phyloP scores from a whole-genome alignment of 2,888 invertebrate species.

The Silvanus unidentatus region DNA sequence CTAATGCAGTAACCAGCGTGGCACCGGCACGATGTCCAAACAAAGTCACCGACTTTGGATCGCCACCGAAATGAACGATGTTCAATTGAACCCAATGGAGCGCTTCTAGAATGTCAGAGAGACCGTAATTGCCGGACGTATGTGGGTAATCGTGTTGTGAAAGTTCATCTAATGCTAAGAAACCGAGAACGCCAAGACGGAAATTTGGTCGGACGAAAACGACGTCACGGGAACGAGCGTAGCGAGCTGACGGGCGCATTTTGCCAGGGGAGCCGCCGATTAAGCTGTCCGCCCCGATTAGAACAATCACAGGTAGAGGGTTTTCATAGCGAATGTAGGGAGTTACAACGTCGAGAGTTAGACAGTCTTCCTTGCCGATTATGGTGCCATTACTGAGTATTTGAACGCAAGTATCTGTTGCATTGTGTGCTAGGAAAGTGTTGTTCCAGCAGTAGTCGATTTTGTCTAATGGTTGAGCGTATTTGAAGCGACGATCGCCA shows the following conservation, averaged over 20 bases:
- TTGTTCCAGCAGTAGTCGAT: conserved; percentile 76
- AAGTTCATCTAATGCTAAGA: conserved; percentile 67
- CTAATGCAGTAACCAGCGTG: conserved; percentile 72
- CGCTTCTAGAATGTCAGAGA: conserved; percentile 72
- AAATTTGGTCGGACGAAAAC: conserved; percentile 85
- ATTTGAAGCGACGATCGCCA: conserved; percentile 62
- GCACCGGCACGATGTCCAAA: conserved; percentile 80
- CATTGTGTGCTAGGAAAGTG: conserved; percentile 62
- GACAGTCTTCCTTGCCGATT: conserved; percentile 73
- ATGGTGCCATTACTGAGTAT: conserved; percentile 60
- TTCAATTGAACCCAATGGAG: conserved; percentile 77
- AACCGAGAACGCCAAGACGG: conserved; percentile 60
- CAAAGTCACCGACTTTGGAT: conserved; percentile 69
- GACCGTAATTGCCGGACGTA: conserved; percentile 79
- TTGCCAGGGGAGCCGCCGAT: conserved; percentile 70
- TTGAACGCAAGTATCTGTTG: conserved; percentile 65
- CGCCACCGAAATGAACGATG: conserved; percentile 79
- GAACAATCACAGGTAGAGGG: conserved; percentile 75
- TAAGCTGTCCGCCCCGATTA: conserved; percentile 75
- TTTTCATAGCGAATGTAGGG: conserved; percentile 74
- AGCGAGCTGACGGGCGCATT: conserved; percentile 66
- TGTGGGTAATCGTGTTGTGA: conserved; percentile 64
- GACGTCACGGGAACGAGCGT: conserved; percentile 71
- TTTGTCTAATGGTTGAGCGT: conserved; percentile 60
- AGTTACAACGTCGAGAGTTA: conserved; percentile 76